These are phyloP conservation scores for Triops cancriformis DNA, from an alignment of 1,140 invertebrate species.

Conservation along the genomic window DNA sequence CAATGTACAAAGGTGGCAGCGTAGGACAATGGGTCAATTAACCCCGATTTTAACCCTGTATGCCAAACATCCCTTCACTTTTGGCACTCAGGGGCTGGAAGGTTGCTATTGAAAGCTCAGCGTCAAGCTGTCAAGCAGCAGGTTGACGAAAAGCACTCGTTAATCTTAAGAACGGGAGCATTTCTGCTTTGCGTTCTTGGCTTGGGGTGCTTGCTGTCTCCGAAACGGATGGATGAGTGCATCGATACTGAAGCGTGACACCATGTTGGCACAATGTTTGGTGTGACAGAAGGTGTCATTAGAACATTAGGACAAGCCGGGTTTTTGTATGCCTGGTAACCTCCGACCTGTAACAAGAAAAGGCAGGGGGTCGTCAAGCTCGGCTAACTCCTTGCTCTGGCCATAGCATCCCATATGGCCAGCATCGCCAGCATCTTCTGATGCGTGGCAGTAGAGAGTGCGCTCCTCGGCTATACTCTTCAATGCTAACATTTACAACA, in stretches of 20 bases:
- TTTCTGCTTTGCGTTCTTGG: too few relatives aligned
- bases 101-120: too few relatives aligned
- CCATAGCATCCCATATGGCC: neutral
- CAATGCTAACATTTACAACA: too few relatives aligned
- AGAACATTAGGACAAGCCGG: neutral
- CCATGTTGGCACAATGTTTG: constrained; percentile 13
- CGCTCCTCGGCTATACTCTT: too few relatives aligned
- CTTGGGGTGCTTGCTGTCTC: too few relatives aligned
- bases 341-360: constrained; percentile 10
- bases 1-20: too few relatives aligned
- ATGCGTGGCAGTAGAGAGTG: neutral
- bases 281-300: constrained; percentile 13
- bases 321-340: neutral
- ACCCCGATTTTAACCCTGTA: too few relatives aligned
- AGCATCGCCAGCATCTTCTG: neutral
- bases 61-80: too few relatives aligned
- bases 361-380: constrained; percentile 11
- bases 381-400: neutral
- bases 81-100: too few relatives aligned
- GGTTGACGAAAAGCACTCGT: neutral
- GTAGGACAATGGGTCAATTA: too few relatives aligned
- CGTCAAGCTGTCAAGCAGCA: neutral
- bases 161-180: neutral
- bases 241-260: constrained; percentile 1
- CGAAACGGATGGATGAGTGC: neutral